Evolutionary conservation across 1,140 invertebrate genomes (phyloP).

Genomic region (Drosophila saltans): DNA sequence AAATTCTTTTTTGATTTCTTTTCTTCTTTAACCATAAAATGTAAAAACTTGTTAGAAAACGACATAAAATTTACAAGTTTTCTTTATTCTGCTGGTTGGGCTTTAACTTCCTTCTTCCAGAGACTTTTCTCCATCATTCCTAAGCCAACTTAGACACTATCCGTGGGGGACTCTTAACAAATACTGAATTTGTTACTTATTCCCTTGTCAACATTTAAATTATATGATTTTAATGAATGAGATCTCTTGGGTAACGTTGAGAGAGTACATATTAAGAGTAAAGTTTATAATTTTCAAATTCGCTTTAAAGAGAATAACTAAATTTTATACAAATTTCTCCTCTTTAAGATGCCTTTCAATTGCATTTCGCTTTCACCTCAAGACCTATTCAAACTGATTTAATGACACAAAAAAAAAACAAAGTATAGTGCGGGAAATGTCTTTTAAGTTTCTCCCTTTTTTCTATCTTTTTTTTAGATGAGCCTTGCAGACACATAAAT

Average conservation of each 20-base stretch:
- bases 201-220: background rate
- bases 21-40: no score
- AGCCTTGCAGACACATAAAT: constrained; percentile 77
- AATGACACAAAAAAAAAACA: constrained; percentile 49
- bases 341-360: background rate
- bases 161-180: background rate
- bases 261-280: background rate
- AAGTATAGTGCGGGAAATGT: constrained; percentile 56
- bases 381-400: constrained; percentile 49
- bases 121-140: background rate
- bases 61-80: no score
- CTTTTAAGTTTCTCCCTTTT: constrained; percentile 66
- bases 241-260: background rate
- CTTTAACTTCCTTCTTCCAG: background rate
- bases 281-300: no score
- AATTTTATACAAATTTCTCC: no score
- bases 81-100: no score
- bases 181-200: background rate
- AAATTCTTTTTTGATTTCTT: no score
- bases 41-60: no score
- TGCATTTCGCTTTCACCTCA: constrained; percentile 37
- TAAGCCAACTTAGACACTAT: background rate
- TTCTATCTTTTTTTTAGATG: constrained; percentile 42
- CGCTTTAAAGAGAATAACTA: no score
- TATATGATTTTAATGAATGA: background rate